These are phyloP conservation scores for Epizoanthus ramosus DNA, from an alignment of 92 coral and sea anemone species.

Conservation along the genomic window DNA sequence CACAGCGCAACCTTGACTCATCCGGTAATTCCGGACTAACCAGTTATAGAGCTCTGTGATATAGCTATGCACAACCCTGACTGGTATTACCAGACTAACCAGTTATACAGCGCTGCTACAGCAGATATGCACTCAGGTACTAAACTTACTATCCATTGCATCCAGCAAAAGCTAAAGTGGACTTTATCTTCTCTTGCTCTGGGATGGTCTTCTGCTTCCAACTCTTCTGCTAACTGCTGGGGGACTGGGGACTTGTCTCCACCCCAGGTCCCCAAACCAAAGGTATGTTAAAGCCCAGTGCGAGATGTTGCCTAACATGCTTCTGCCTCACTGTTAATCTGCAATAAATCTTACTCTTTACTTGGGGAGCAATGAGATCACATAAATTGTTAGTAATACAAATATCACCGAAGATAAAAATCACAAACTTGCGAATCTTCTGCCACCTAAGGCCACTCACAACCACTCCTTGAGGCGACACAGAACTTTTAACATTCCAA, in stretches of 20 bases:
- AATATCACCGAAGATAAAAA: no score
- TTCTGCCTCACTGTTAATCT: no score
- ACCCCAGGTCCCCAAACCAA: constrained; percentile 73
- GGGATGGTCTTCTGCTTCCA: constrained; percentile 87
- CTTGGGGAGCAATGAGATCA: no score
- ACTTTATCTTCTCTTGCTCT: constrained; percentile 86
- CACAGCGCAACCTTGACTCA: not conserved
- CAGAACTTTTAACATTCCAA: no score
- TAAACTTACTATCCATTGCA: constrained; percentile 69
- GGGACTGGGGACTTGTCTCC: constrained; percentile 86
- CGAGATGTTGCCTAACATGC: no score
- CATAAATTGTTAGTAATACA: no score
- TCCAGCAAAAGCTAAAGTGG: constrained; percentile 88
- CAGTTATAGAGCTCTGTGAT: not conserved
- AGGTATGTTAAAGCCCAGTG: constrained; percentile 65
- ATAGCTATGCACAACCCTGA: not conserved
- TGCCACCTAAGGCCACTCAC: no score
- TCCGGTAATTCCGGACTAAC: not conserved
- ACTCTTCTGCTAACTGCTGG: constrained; percentile 76
- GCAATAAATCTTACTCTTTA: no score
- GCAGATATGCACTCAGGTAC: constrained; percentile 37
- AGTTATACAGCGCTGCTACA: not conserved
- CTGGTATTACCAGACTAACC: constrained; percentile 3
- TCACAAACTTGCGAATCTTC: no score
- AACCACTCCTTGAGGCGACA: no score